Conservation (phyloP, 2,888 invertebrate species). For the Andrena marginata region DNA sequence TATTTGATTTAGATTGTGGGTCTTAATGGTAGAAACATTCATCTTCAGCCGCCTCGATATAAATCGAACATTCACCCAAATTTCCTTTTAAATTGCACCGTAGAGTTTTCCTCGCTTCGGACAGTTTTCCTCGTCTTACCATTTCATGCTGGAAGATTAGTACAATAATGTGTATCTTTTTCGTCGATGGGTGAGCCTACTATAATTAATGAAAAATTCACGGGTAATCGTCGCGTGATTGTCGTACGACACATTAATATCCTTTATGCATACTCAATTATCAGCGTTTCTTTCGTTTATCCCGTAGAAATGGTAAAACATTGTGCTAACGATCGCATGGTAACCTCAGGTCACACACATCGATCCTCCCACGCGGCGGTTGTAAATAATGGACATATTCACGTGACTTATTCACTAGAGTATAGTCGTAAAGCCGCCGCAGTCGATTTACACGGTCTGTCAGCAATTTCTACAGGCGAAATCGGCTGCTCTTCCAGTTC, state of each 20-base stretch:
- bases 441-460: constrained; percentile 47
- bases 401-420: constrained; percentile 48
- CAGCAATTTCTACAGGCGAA: constrained; percentile 43
- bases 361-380: constrained; percentile 55
- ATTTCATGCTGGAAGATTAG: no score
- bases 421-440: constrained; percentile 31
- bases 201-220: no score
- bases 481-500: constrained; percentile 12
- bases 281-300: constrained; percentile 6
- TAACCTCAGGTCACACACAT: constrained; percentile 65
- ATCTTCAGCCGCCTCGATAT: neutral
- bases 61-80: constrained; percentile 2
- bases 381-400: constrained; percentile 66
- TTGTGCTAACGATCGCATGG: constrained; percentile 60
- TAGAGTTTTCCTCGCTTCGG: neutral
- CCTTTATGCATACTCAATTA: neutral
- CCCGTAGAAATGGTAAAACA: constrained; percentile 13
- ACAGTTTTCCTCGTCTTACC: neutral
- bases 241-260: neutral
- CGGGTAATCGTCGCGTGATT: no score
- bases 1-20: neutral
- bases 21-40: constrained; percentile 5
- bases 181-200: no score
- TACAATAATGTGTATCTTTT: no score
- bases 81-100: neutral